Evolutionary conservation across 2,797 vertebrate species (phyloP).

Genomic region (Rhincodon typus): DNA sequence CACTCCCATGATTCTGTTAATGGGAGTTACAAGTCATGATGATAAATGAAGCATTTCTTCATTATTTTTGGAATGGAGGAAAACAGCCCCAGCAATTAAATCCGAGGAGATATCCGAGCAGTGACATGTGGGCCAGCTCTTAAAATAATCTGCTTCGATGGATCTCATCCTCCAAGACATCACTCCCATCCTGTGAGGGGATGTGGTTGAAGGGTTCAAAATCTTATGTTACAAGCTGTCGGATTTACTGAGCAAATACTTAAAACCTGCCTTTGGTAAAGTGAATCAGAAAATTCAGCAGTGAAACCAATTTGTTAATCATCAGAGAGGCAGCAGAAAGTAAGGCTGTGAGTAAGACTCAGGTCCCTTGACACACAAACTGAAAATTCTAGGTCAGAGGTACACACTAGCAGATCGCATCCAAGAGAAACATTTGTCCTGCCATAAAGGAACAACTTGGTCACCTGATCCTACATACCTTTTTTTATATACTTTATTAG

Average conservation of each 20-base stretch:
- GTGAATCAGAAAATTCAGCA: not conserved
- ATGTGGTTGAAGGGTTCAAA: not conserved
- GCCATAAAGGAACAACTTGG: not conserved
- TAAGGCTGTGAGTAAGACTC: not conserved
- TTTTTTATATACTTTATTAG: constrained; percentile 8
- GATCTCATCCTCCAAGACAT: not conserved
- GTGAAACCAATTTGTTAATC: not conserved
- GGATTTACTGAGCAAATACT: not conserved
- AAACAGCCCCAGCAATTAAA: not conserved
- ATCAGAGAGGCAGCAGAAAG: not conserved
- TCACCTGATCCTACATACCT: not conserved
- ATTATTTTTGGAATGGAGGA: not conserved
- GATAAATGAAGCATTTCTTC: not conserved
- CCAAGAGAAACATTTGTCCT: constrained; percentile 16
- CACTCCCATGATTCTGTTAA: not conserved
- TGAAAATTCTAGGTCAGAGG: not conserved
- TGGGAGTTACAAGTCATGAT: not conserved
- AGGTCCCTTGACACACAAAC: not conserved
- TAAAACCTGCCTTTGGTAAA: not conserved
- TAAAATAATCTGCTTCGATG: not conserved
- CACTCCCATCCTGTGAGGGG: not conserved
- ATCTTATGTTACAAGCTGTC: not conserved
- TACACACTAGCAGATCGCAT: too few species aligned
- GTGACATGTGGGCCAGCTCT: not conserved
- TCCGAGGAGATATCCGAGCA: not conserved